phyloP scores from a whole-genome alignment of 1,140 invertebrate species.

The Nixonia krombeini region DNA sequence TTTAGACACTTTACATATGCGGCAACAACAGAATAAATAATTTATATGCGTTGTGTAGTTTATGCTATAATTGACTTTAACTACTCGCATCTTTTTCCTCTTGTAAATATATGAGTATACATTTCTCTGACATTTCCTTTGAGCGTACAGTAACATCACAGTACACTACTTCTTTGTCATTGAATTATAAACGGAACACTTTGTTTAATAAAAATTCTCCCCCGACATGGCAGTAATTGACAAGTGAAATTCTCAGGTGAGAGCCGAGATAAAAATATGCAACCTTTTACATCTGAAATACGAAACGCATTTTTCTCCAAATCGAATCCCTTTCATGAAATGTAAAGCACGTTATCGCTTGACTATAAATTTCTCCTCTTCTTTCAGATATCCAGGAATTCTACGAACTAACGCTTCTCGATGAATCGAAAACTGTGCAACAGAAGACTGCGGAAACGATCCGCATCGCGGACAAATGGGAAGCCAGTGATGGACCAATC shows the following conservation, averaged over 20 bases:
- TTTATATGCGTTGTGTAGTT: no score
- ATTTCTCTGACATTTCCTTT: no score
- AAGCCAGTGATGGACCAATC: conserved; percentile 79
- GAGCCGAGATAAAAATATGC: no score
- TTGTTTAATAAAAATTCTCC: neutral
- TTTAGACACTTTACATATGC: no score
- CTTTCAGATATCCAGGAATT: conserved; percentile 98
- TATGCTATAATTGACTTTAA: no score
- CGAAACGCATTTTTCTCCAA: neutral
- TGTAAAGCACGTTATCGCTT: conserved; percentile 13
- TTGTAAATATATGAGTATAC: no score
- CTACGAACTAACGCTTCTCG: conserved; percentile 95
- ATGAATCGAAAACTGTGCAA: conserved; percentile 94
- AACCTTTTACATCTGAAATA: neutral
- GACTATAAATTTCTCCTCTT: conserved; percentile 45
- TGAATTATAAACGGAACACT: neutral
- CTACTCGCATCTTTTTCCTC: no score
- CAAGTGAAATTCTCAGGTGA: neutral
- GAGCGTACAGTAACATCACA: no score
- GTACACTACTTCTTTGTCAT: no score
- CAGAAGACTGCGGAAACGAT: conserved; percentile 97
- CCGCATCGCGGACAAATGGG: conserved; percentile 96
- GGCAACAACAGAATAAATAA: no score
- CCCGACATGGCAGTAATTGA: neutral
- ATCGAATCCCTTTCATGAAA: conserved; percentile 5